Percentiles rank a stretch among this genome's conserved stretches.
Conservation (phyloP, 2,797 vertebrate genomes). For the Apodemus agrarius region DNA sequence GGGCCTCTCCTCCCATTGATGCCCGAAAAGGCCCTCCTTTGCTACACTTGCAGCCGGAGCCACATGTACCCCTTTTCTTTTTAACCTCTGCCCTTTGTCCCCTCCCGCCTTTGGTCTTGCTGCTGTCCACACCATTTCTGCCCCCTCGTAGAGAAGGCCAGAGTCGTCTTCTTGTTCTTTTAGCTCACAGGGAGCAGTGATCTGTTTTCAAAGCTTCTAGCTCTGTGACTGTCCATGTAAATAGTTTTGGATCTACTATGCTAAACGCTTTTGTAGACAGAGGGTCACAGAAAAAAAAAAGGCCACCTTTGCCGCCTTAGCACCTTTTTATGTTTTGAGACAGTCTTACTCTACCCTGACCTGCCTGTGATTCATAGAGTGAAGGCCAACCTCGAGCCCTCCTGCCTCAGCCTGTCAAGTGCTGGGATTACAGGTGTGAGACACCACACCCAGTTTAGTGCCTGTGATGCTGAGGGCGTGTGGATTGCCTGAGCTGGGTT, state of each 20-base stretch:
- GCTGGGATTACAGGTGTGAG: background rate
- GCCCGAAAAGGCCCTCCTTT: too few species aligned
- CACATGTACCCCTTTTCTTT: too few species aligned
- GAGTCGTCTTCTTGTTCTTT: background rate
- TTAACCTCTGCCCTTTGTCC: too few species aligned
- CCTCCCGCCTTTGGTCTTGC: background rate
- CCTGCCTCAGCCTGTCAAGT: background rate
- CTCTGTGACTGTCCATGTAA: background rate
- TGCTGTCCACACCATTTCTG: background rate
- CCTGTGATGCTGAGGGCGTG: background rate
- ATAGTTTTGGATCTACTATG: background rate
- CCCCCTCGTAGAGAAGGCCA: background rate
- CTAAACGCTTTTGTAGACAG: background rate
- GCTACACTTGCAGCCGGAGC: too few species aligned
- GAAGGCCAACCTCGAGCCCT: background rate
- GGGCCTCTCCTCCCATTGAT: too few species aligned
- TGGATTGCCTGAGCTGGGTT: background rate
- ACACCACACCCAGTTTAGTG: too few species aligned
- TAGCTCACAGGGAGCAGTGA: background rate
- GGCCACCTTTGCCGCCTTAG: background rate
- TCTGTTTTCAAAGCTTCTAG: background rate
- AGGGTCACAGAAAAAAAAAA: background rate
- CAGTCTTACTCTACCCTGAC: background rate
- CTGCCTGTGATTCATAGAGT: background rate
- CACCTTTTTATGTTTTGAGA: background rate